Percentiles rank a stretch among this genome's conserved stretches.
These are phyloP conservation scores for Bombyx huttoni DNA, from an alignment of 2,888 invertebrate species.

Conservation along the genomic window DNA sequence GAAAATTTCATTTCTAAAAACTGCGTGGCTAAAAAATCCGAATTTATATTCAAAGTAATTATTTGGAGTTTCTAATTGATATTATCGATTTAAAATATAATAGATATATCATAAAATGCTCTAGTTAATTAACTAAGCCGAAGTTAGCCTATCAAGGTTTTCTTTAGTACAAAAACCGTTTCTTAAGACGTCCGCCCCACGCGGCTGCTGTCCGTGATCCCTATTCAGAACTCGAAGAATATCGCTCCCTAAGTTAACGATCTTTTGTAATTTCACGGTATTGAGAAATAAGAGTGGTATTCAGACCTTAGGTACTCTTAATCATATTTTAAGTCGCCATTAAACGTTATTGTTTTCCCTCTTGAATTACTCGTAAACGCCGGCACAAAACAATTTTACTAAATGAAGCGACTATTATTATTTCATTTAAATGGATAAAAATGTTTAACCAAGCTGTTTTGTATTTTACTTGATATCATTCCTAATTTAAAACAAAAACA, in stretches of 20 bases:
- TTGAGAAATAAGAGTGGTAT: background rate
- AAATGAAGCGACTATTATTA: too few species aligned
- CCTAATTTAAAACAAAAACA: too few species aligned
- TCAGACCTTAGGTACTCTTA: background rate
- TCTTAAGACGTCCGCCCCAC: conserved; percentile 23
- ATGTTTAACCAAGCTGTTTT: too few species aligned
- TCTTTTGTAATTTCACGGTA: background rate
- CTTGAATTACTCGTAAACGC: too few species aligned
- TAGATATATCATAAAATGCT: background rate
- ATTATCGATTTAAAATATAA: background rate
- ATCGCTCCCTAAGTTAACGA: background rate
- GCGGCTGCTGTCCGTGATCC: conserved; percentile 10
- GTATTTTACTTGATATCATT: too few species aligned
- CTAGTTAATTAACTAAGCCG: conserved; percentile 16
- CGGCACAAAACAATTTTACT: too few species aligned
- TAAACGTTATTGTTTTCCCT: background rate
- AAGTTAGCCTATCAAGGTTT: conserved; percentile 11
- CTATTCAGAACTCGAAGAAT: background rate
- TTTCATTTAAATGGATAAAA: too few species aligned
- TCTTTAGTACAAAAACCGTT: conserved; percentile 12
- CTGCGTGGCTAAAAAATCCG: too few species aligned
- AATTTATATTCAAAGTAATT: too few species aligned
- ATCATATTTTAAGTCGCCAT: background rate
- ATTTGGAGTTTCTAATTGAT: too few species aligned
- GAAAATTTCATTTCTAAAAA: too few species aligned